Base-by-base conservation (phyloP, 53 echinoderm and acorn worm genomes). In the Paracentrotus lividus region DNA sequence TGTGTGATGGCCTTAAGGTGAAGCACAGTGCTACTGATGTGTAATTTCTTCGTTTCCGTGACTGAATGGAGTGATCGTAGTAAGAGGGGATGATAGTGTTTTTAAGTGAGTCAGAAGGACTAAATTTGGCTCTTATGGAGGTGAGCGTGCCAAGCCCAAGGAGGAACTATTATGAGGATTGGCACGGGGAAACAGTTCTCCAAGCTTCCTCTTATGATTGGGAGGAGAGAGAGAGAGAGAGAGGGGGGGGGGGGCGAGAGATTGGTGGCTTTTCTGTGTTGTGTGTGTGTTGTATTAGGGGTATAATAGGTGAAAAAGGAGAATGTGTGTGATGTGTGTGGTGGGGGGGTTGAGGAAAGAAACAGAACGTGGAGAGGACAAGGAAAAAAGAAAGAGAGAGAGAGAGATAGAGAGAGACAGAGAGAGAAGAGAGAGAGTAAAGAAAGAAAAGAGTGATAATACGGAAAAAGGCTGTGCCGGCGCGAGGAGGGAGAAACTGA, bases 111-210 rank as follows among this genome's bases (percentile, higher is more conserved):
- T 87, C 87, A 87, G 36, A 34, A 36, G 16, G 33, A 54, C 87
- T 87, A 87, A 87, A 87, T 87, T 57, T 87, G 87, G 87, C 13
- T 54, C 69, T 13, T 38, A 16, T 31, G 56, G 87, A 87, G 20
- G 49, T 54, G 33, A 34, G 57, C 57, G 13, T 55, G 54, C 31
- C 52, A 56, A 38, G 38, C 36, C 3, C 16, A 55, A 87, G 56
- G 32, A 23, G 86, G 54, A 53, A 55, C 87, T 87, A 56, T 58
- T 34, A 34, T 27, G 87, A 87, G 87, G 33, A 21, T 84, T 84
- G 47, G 38, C 7, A 8, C 36, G 21, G 87, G 32, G 87, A 58
- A 87, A 87, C 33, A 18, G 0, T 31, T 87, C 87, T 87, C 57
- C 87, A 20, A 87, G 36, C 53, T 87, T 87, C 87, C 87, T 87